phyloP scores from a whole-genome alignment of 2,797 vertebrate genomes.

The Echiichthys vipera region DNA sequence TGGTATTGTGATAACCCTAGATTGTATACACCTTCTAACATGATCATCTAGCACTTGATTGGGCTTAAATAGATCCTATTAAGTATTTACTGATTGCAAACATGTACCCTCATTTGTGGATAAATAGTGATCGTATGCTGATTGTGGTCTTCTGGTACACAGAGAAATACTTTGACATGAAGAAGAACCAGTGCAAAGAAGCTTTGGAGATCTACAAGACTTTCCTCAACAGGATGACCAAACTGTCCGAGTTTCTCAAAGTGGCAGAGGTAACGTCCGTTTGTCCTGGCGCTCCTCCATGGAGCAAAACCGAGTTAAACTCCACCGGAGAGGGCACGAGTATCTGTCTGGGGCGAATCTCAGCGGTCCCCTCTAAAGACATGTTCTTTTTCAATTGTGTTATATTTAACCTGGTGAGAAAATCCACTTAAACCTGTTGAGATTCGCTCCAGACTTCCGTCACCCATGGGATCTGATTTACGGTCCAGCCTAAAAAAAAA shows the following conservation, averaged over 20 bases:
- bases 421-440: slow-evolving; percentile 49
- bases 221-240: slow-evolving; percentile 95
- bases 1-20: too few species aligned
- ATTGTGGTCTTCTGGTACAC: slow-evolving; percentile 27
- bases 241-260: slow-evolving; percentile 94
- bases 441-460: slow-evolving; percentile 68
- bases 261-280: slow-evolving; percentile 92
- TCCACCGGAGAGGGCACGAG: slow-evolving; percentile 44
- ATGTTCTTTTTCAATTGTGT: slow-evolving; percentile 3
- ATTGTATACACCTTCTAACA: background rate
- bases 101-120: background rate
- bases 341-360: slow-evolving; percentile 70
- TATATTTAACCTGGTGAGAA: background rate
- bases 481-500: slow-evolving; percentile 39
- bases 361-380: slow-evolving; percentile 28
- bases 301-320: slow-evolving; percentile 28
- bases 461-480: slow-evolving; percentile 63
- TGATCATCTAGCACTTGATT: background rate
- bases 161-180: slow-evolving; percentile 99
- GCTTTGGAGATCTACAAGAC: slow-evolving; percentile 97
- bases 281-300: slow-evolving; percentile 45
- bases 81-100: background rate
- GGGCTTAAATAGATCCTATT: background rate
- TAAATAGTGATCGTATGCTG: background rate
- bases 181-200: slow-evolving; percentile 96